These are phyloP conservation scores for Hemichromis elongatus DNA, from an alignment of 2,113 vertebrate species.

Conservation along the genomic window DNA sequence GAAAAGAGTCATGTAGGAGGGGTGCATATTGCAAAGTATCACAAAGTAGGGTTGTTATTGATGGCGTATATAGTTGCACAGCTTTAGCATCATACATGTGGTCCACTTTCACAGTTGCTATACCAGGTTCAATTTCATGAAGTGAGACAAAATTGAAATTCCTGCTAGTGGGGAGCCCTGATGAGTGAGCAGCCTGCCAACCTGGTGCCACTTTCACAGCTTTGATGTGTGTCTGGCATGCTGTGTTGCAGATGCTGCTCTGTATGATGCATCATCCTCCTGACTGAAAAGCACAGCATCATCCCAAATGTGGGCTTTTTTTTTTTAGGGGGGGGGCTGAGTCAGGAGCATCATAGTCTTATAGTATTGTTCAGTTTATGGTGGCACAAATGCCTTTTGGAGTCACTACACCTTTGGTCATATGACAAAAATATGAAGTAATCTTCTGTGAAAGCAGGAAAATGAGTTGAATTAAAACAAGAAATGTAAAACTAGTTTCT, in stretches of 20 bases:
- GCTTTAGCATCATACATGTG: not conserved
- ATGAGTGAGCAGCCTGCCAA: constrained; percentile 6
- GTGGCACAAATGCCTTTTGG: not conserved
- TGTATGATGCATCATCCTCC: not conserved
- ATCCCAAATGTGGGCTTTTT: not conserved
- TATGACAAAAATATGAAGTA: not conserved
- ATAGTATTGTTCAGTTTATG: not conserved
- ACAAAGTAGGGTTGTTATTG: not conserved
- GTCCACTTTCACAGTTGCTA: not conserved
- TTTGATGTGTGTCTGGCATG: constrained; percentile 17
- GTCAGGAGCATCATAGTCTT: not conserved
- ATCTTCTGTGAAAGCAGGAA: not conserved
- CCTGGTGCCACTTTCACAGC: constrained; percentile 17
- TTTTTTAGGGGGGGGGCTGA: not conserved
- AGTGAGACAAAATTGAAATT: not conserved
- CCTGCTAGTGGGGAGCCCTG: not conserved
- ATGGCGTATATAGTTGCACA: not conserved
- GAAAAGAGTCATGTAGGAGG: not conserved
- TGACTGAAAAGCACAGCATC: not conserved
- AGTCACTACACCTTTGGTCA: not conserved
- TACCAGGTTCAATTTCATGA: not conserved
- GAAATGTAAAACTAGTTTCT: not conserved
- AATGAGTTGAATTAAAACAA: not conserved
- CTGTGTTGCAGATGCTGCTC: constrained; percentile 41
- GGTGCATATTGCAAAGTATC: not conserved